A percentile compares a stretch with the other conserved stretches of the same genome.
Conservation (phyloP, 2,113 vertebrate species). For the Salvelinus fontinalis region DNA sequence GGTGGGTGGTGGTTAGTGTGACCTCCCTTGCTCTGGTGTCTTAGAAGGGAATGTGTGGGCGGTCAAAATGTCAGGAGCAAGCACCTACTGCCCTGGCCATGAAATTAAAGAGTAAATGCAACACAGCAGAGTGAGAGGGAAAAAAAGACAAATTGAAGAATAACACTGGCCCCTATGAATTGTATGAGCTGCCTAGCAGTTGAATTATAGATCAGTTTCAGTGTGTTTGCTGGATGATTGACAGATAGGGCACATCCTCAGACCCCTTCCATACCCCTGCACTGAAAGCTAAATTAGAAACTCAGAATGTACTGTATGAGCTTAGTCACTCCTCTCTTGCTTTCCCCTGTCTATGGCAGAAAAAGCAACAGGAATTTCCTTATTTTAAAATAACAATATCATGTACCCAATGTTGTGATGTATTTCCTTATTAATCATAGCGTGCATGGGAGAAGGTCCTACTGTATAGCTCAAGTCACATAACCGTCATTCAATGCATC, state of each 20-base stretch:
- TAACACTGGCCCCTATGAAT: slow-evolving; percentile 64
- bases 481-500: slow-evolving; percentile 48
- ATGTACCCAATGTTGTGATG: slow-evolving; percentile 36
- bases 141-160: slow-evolving; percentile 24
- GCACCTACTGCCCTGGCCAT: slow-evolving; percentile 30
- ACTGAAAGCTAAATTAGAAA: slow-evolving; percentile 66
- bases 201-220: slow-evolving; percentile 73
- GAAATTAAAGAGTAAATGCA: slow-evolving; percentile 63
- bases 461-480: slow-evolving; percentile 33
- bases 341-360: slow-evolving; percentile 30
- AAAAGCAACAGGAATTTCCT: slow-evolving; percentile 56
- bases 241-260: slow-evolving; percentile 69
- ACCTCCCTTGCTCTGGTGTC: slow-evolving; percentile 22
- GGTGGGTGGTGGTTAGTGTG: slow-evolving; percentile 14
- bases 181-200: slow-evolving; percentile 69
- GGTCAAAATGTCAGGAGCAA: slow-evolving; percentile 52
- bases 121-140: slow-evolving; percentile 24
- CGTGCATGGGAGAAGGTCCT: slow-evolving; percentile 54
- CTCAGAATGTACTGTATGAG: slow-evolving; percentile 58
- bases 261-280: slow-evolving; percentile 60
- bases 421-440: slow-evolving; percentile 47
- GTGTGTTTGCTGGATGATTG: slow-evolving; percentile 71
- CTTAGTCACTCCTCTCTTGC: slow-evolving; percentile 38
- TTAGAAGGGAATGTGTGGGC: slow-evolving; percentile 32
- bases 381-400: slow-evolving; percentile 55